Percentiles rank a stretch among this genome's conserved stretches.
These are phyloP conservation scores for Pelvicachromis taeniatus DNA, from an alignment of 2,113 vertebrate genomes.

Conservation along the genomic window DNA sequence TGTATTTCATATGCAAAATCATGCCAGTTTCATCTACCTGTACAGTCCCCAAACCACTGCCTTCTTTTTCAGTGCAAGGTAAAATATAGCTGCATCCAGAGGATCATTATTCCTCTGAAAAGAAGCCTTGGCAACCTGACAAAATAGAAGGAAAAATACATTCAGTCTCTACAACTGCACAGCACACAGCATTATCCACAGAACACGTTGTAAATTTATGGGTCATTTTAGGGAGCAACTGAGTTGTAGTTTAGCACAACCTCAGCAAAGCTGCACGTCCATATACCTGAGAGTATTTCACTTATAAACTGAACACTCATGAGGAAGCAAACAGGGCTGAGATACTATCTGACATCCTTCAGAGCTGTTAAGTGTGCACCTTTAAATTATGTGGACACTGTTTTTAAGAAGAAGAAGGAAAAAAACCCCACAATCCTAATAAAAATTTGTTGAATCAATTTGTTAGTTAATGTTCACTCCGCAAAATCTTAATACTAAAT, in stretches of 20 bases:
- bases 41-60: conserved; percentile 96
- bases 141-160: neutral
- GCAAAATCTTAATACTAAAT: neutral
- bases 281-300: neutral
- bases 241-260: neutral
- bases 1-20: neutral
- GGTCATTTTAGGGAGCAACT: conserved; percentile 3
- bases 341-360: neutral
- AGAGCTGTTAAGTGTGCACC: neutral
- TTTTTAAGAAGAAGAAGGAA: neutral
- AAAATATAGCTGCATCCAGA: conserved; percentile 94
- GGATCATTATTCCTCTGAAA: conserved; percentile 92
- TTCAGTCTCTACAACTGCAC: neutral
- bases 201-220: conserved; percentile 1
- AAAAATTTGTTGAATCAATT: neutral
- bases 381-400: neutral
- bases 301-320: neutral
- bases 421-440: neutral
- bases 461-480: neutral
- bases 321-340: neutral
- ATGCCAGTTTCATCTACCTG: conserved; percentile 73
- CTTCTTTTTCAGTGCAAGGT: conserved; percentile 97
- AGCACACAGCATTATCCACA: neutral
- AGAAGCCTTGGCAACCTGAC: conserved; percentile 92
- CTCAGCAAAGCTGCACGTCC: neutral